These are phyloP conservation scores for Oreochromis niloticus DNA, from an alignment of 2,113 vertebrate genomes.

Conservation along the genomic window DNA sequence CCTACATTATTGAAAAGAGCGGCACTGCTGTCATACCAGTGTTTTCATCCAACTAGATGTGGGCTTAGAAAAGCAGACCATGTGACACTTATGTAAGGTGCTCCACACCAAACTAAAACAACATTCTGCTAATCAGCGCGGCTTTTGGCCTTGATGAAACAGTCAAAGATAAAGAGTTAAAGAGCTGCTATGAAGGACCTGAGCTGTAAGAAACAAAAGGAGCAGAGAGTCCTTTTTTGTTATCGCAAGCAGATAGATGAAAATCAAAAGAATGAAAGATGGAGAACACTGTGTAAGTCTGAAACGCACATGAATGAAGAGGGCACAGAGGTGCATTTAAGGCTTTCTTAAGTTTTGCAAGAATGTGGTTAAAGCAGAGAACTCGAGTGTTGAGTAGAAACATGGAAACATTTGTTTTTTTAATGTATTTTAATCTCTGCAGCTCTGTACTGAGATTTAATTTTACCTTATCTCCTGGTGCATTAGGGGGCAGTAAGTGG, in stretches of 20 bases:
- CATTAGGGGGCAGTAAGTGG: background rate
- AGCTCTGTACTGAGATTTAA: background rate
- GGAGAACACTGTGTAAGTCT: background rate
- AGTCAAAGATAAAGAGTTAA: background rate
- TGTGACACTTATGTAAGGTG: slow-evolving; percentile 48
- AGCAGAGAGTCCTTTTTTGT: background rate
- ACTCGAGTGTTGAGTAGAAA: background rate
- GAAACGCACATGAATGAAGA: background rate
- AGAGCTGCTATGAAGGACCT: background rate
- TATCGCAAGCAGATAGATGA: background rate
- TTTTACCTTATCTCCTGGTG: background rate
- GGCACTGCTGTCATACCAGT: background rate
- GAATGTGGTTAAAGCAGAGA: background rate
- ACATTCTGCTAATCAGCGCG: slow-evolving; percentile 10
- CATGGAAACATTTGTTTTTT: background rate
- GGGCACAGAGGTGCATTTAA: background rate
- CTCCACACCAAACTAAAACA: slow-evolving; percentile 15
- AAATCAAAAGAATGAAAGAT: background rate
- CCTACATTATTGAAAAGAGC: slow-evolving; percentile 55
- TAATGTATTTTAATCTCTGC: background rate
- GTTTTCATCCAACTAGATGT: slow-evolving; percentile 20
- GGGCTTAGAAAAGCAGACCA: slow-evolving; percentile 34
- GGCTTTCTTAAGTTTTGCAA: background rate
- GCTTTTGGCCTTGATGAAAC: background rate
- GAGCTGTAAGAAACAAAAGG: background rate